Base-by-base conservation (phyloP, 2,888 invertebrate genomes). In the Exocentrus adspersus region DNA sequence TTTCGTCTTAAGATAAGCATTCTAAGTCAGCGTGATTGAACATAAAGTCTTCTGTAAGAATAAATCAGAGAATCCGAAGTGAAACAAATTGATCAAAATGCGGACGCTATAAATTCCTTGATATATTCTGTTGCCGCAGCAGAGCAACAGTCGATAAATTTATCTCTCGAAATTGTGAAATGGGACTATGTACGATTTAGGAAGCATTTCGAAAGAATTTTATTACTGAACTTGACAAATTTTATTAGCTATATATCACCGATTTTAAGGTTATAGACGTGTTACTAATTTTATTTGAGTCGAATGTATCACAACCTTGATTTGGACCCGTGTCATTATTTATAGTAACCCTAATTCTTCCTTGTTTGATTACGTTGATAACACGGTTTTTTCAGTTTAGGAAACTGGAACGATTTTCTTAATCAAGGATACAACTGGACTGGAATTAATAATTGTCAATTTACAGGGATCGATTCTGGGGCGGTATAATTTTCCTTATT, bases 241-340 rank as follows among this genome's bases (percentile, higher is more conserved):
- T 37, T 37, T 37, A 37, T 37, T 37, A 37, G 37, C 37, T 37
- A 37, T 37, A 37, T 37, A 37, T 37, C 37, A 37, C 37, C 37
- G 37, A 37, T 37, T 37, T 37, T 37, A 37, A 37, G 37, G 37
- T 37, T 37, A 37, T 14, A 37, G 37, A 37, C 37, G 37, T 12
- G 37, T 37, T 37, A 37, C 37, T 37, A 37, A 37, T 37, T 37
- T n/a, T 10, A 37, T 37, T 37, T 37, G 37, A 37, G 12, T 37
- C 2, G n/a, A 37, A 37, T 37, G n/a, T 37, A 37, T 37, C 37
- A 37, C 37, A 37, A 12, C 37, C 37, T 37, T 37, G 37, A 37
- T 37, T 5, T 12, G 12, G n/a, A 12, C 37, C 12, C n/a, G 14
- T n/a, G 37, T 37, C 10, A 1, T n/a, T n/a, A 12, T n/a, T 37